phyloP scores from a whole-genome alignment of 2,797 vertebrate species.

The Dryobates pubescens region DNA sequence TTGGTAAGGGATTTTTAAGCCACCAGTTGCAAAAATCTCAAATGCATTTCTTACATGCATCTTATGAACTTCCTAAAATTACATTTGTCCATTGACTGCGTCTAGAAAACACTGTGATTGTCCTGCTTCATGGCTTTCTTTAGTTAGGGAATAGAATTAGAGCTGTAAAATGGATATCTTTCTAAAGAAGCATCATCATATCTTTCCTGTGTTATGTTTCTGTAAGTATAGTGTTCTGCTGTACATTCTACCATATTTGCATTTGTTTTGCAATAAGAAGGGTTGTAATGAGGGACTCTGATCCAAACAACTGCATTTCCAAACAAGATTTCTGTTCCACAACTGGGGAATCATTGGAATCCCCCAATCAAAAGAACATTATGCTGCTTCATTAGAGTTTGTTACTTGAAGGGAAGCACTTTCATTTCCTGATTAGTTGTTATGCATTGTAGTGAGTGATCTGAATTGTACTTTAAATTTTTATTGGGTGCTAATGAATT shows the following conservation, averaged over 20 bases:
- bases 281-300: neutral
- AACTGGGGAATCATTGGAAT: slow-evolving; percentile 1
- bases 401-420: slow-evolving; percentile 39
- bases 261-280: neutral
- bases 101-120: neutral
- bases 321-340: slow-evolving; percentile 34
- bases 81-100: neutral
- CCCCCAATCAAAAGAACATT: neutral
- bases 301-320: neutral
- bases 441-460: slow-evolving; percentile 54
- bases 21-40: neutral
- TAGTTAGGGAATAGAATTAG: neutral
- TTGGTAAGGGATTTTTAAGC: neutral
- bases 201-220: neutral
- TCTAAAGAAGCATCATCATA: neutral
- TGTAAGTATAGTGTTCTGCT: neutral
- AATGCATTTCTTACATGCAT: neutral
- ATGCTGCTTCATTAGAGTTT: slow-evolving; percentile 57
- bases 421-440: slow-evolving; percentile 59
- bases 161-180: neutral
- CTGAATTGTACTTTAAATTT: slow-evolving; percentile 73
- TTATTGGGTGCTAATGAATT: slow-evolving; percentile 79
- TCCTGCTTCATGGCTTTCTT: neutral
- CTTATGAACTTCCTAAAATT: neutral
- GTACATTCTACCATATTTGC: neutral